Evolutionary conservation across 2,797 vertebrate species (phyloP).

Genomic region (Echeneis naucrates): DNA sequence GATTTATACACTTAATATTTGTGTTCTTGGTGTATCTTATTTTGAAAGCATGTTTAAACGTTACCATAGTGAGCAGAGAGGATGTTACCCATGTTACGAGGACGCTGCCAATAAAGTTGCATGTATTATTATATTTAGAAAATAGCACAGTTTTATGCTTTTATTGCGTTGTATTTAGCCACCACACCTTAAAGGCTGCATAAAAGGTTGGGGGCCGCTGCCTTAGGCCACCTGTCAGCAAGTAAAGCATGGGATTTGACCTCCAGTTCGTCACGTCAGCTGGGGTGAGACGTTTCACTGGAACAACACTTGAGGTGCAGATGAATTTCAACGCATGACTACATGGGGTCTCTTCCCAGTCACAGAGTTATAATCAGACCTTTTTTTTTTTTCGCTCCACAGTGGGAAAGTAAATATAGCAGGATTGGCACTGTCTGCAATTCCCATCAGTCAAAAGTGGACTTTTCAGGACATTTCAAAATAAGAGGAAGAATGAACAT

Average conservation of each 20-base stretch:
- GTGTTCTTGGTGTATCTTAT: too few species aligned
- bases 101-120: too few species aligned
- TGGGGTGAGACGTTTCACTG: constrained; percentile 23
- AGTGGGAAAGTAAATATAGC: constrained; percentile 11
- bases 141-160: too few species aligned
- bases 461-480: constrained; percentile 41
- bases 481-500: constrained; percentile 24
- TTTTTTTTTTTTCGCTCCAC: not conserved
- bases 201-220: too few species aligned
- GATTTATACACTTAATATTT: too few species aligned
- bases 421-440: not conserved
- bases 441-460: constrained; percentile 34
- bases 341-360: not conserved
- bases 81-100: too few species aligned
- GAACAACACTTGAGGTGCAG: constrained; percentile 41
- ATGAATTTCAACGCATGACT: constrained; percentile 24
- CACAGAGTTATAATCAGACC: constrained; percentile 8
- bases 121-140: too few species aligned
- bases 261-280: constrained; percentile 33
- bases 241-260: constrained; percentile 38
- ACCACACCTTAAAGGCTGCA: too few species aligned
- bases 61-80: too few species aligned
- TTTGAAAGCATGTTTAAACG: too few species aligned
- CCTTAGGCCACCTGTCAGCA: too few species aligned
- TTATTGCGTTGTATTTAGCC: too few species aligned